phyloP scores from a whole-genome alignment of 2,113 vertebrate genomes.

The Cariama cristata region DNA sequence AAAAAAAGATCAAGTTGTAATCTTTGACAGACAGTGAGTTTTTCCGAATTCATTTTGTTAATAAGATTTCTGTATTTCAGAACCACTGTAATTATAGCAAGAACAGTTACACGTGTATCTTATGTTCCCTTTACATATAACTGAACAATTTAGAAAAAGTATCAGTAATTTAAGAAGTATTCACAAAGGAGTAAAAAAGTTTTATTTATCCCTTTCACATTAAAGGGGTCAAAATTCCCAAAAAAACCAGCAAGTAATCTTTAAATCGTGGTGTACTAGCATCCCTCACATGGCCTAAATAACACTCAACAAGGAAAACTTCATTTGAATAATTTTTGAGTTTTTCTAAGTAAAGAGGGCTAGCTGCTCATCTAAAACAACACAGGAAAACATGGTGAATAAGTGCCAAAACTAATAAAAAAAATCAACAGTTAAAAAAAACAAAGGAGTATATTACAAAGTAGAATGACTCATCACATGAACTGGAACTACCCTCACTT shows the following conservation, averaged over 20 bases:
- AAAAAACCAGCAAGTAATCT: not conserved
- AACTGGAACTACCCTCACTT: not conserved
- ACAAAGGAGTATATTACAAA: not conserved
- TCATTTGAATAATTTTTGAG: not conserved
- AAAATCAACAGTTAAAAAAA: not conserved
- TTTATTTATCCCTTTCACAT: not conserved
- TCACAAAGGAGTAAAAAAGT: not conserved
- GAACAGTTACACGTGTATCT: not conserved
- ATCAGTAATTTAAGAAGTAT: not conserved
- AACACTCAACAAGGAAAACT: not conserved
- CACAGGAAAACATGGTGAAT: not conserved
- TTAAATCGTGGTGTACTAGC: not conserved
- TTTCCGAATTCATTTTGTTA: not conserved
- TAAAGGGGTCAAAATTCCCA: not conserved
- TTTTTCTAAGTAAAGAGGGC: not conserved
- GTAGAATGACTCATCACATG: not conserved
- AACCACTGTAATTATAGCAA: not conserved
- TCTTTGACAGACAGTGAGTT: not conserved
- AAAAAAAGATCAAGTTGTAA: not conserved
- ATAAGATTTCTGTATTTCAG: not conserved
- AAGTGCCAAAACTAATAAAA: not conserved
- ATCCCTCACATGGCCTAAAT: not conserved
- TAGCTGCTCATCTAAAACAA: not conserved
- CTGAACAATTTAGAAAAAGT: not conserved
- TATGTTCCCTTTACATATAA: not conserved